phyloP scores from a whole-genome alignment of 2,797 vertebrate species.

The Cyprinella venusta region DNA sequence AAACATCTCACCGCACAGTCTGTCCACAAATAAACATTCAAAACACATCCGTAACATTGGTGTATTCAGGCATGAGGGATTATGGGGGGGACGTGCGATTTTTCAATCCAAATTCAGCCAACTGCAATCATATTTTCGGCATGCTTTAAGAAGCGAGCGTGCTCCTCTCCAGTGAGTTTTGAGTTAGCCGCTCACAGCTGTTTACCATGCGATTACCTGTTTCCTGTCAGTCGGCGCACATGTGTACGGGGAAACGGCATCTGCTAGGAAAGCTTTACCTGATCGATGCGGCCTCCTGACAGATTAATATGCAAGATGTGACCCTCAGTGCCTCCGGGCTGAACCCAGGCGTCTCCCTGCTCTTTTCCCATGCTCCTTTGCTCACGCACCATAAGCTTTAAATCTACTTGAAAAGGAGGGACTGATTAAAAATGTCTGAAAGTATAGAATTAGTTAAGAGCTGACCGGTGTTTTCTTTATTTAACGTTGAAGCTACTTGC shows the following conservation, averaged over 20 bases:
- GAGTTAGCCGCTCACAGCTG: slow-evolving; percentile 42
- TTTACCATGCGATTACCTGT: slow-evolving; percentile 42
- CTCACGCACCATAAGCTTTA: slow-evolving; percentile 41
- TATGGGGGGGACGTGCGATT: not conserved
- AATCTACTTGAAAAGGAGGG: slow-evolving; percentile 41
- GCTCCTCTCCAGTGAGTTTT: slow-evolving; percentile 46
- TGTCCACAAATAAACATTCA: slow-evolving; percentile 19
- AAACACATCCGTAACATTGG: slow-evolving; percentile 8
- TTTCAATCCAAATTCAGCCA: slow-evolving; percentile 26
- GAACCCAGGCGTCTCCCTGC: slow-evolving; percentile 17
- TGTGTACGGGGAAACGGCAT: slow-evolving; percentile 44
- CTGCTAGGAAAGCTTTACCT: slow-evolving; percentile 44
- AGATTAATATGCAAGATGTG: slow-evolving; percentile 48
- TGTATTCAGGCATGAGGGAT: slow-evolving; percentile 36
- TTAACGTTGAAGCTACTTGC: not conserved
- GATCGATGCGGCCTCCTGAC: slow-evolving; percentile 55
- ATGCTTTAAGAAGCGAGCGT: not conserved
- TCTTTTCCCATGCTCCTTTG: slow-evolving; percentile 48
- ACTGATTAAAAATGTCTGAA: slow-evolving; percentile 41
- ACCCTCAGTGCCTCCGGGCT: slow-evolving; percentile 19
- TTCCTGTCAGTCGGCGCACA: slow-evolving; percentile 30
- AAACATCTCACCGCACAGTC: not conserved
- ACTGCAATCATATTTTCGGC: slow-evolving; percentile 30
- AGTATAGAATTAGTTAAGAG: not conserved
- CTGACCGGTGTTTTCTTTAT: not conserved